phyloP scores from a whole-genome alignment of 64 coral and sea anemone species.

The Catalaphyllia jardinei region DNA sequence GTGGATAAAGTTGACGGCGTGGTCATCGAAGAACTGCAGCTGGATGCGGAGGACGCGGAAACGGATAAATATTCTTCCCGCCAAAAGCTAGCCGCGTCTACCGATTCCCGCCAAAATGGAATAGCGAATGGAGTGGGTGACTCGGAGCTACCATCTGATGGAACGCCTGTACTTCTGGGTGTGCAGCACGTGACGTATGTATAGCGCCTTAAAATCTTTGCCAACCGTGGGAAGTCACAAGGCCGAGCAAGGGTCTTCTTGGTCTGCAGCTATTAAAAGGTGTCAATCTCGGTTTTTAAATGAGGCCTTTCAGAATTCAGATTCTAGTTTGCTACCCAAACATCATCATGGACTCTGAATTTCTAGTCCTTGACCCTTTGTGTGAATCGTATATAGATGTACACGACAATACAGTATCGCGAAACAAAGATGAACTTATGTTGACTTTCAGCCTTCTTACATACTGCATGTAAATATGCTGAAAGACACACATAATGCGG shows the following conservation, averaged over 20 bases:
- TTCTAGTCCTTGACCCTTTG: too few relatives aligned
- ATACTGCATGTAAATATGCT: too few relatives aligned
- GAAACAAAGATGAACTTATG: too few relatives aligned
- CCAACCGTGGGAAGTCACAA: background rate
- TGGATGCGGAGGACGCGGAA: background rate
- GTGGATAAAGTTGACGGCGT: slow-evolving; percentile 54
- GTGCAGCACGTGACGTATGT: slow-evolving; percentile 23
- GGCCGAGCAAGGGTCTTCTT: background rate
- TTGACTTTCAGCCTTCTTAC: too few relatives aligned
- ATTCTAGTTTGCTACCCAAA: too few relatives aligned
- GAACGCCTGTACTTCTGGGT: slow-evolving; percentile 48
- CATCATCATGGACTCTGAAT: too few relatives aligned
- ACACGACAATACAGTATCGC: too few relatives aligned
- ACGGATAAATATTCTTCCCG: background rate
- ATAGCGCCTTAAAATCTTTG: background rate
- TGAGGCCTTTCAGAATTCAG: too few relatives aligned
- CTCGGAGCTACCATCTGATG: slow-evolving; percentile 22
- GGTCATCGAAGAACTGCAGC: slow-evolving; percentile 66
- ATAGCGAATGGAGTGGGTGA: background rate
- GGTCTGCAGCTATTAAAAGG: too few relatives aligned
- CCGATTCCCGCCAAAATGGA: background rate
- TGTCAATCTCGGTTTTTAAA: too few relatives aligned
- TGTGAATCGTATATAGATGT: too few relatives aligned
- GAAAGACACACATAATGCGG: too few relatives aligned
- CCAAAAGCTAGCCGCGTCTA: background rate